Evolutionary conservation across 2,888 invertebrate genomes (phyloP).

Genomic region (Aphodius sticticus): DNA sequence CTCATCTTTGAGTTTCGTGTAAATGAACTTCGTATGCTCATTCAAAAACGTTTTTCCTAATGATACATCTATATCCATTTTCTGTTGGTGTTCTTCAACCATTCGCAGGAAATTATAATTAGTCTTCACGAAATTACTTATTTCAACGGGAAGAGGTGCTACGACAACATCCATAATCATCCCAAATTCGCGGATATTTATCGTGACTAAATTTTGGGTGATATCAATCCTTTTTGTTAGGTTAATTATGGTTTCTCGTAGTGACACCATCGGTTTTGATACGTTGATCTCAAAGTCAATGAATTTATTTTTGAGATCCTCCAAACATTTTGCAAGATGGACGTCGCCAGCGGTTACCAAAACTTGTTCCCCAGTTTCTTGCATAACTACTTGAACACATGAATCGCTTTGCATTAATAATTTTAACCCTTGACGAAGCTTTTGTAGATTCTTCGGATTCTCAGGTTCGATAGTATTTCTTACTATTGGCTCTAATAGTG

Average conservation of each 20-base stretch:
- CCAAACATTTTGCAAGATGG: slow-evolving; percentile 94
- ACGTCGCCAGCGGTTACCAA: slow-evolving; percentile 96
- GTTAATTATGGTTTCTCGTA: slow-evolving; percentile 90
- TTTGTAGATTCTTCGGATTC: slow-evolving; percentile 79
- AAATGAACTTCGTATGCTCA: slow-evolving; percentile 46
- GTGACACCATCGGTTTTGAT: slow-evolving; percentile 95
- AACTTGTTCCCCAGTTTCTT: slow-evolving; percentile 95
- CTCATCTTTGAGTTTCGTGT: slow-evolving; percentile 32
- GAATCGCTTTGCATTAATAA: slow-evolving; percentile 94
- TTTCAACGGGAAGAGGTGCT: slow-evolving; percentile 75
- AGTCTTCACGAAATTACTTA: slow-evolving; percentile 75
- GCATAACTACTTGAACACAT: slow-evolving; percentile 87
- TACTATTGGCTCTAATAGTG: slow-evolving; percentile 84
- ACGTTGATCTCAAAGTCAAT: slow-evolving; percentile 88
- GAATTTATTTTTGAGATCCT: slow-evolving; percentile 85
- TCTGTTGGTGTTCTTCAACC: slow-evolving; percentile 57
- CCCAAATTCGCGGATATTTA: slow-evolving; percentile 39
- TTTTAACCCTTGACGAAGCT: slow-evolving; percentile 78
- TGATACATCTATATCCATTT: slow-evolving; percentile 44
- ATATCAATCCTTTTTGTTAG: slow-evolving; percentile 83
- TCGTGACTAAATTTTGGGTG: slow-evolving; percentile 32
- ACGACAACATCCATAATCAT: slow-evolving; percentile 75
- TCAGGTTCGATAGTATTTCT: slow-evolving; percentile 93
- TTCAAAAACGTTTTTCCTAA: slow-evolving; percentile 53
- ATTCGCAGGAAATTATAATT: slow-evolving; percentile 76